A percentile compares a stretch with the other conserved stretches of the same genome.
Conservation (phyloP, 2,888 invertebrate species). For the Cataglyphis albicans region DNA sequence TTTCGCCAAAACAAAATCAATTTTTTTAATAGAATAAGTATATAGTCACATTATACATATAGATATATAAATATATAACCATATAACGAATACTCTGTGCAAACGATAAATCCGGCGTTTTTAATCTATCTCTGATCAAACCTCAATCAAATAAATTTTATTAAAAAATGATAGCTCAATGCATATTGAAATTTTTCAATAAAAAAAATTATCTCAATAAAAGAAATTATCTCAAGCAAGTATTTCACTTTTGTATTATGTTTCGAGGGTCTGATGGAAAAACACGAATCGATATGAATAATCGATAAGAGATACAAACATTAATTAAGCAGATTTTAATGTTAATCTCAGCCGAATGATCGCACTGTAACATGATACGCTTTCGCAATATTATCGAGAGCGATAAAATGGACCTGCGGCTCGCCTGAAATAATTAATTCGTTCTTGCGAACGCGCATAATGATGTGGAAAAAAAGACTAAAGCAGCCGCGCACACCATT, state of each 20-base stretch:
- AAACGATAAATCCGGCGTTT: neutral
- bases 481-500: neutral
- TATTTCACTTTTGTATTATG: neutral
- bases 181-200: neutral
- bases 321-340: slow-evolving; percentile 1
- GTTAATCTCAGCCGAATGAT: neutral
- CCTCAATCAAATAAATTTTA: slow-evolving; percentile 20
- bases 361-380: neutral
- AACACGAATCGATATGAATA: neutral
- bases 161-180: neutral
- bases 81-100: neutral
- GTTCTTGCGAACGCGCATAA: slow-evolving; percentile 2
- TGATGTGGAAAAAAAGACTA: slow-evolving; percentile 28
- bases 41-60: neutral
- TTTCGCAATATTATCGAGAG: slow-evolving; percentile 12
- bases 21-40: slow-evolving; percentile 15
- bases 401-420: neutral
- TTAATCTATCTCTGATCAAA: slow-evolving; percentile 29
- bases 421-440: slow-evolving; percentile 41
- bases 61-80: neutral
- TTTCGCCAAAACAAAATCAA: slow-evolving; percentile 15
- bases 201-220: neutral
- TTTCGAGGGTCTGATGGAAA: neutral
- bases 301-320: neutral
- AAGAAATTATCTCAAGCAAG: slow-evolving; percentile 8